Evolutionary conservation across 2,888 invertebrate species (phyloP).

Genomic region (Tortrix viridana): DNA sequence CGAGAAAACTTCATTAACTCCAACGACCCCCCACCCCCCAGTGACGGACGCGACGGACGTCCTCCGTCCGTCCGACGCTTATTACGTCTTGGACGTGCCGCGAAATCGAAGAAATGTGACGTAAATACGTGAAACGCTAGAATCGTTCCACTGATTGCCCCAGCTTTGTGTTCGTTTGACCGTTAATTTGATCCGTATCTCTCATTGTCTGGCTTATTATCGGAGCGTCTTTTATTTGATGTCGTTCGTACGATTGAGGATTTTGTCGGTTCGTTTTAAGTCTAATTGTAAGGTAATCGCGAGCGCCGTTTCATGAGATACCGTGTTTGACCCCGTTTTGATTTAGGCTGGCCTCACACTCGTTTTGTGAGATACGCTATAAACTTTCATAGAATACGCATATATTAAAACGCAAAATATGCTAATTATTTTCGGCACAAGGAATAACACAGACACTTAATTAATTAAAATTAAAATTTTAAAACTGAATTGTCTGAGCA

Average conservation of each 20-base stretch:
- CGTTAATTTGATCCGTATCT: slow-evolving; percentile 81
- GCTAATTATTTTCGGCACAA: too few relatives aligned
- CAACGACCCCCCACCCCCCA: slow-evolving; percentile 60
- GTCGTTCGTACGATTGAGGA: slow-evolving; percentile 50
- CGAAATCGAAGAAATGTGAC: slow-evolving; percentile 84
- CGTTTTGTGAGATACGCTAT: slow-evolving; percentile 3
- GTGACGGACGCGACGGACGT: slow-evolving; percentile 66
- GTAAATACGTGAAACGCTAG: slow-evolving; percentile 78
- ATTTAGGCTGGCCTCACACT: slow-evolving; percentile 9
- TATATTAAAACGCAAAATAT: too few relatives aligned
- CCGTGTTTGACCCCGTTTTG: slow-evolving; percentile 15
- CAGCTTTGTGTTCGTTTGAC: slow-evolving; percentile 76
- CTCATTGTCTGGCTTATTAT: slow-evolving; percentile 73
- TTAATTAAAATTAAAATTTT: too few relatives aligned
- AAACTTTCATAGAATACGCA: not conserved
- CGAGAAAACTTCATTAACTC: slow-evolving; percentile 85
- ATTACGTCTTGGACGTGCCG: slow-evolving; percentile 82
- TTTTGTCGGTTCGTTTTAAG: slow-evolving; percentile 40
- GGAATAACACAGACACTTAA: too few relatives aligned
- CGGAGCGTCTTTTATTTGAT: slow-evolving; percentile 68
- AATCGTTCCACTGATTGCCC: slow-evolving; percentile 78
- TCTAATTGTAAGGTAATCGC: slow-evolving; percentile 36
- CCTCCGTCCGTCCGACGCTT: slow-evolving; percentile 74
- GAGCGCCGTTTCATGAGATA: slow-evolving; percentile 28
- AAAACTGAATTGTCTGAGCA: too few relatives aligned